These are phyloP conservation scores for Melolontha melolontha DNA, from an alignment of 2,888 invertebrate species.

Conservation along the genomic window DNA sequence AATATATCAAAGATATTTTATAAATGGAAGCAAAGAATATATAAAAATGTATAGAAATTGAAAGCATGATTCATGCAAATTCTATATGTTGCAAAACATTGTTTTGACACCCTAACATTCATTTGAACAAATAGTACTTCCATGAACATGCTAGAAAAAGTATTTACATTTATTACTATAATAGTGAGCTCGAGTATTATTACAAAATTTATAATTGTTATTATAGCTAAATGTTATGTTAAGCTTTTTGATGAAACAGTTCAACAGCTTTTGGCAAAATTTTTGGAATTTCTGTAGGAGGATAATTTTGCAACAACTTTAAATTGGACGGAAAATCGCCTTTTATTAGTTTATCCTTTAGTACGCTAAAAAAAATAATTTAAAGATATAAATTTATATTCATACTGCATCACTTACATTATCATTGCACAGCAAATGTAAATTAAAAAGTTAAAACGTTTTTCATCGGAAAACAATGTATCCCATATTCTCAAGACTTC, in stretches of 20 bases:
- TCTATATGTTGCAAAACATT: not conserved
- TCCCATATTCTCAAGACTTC: constrained; percentile 99
- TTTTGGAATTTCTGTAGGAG: constrained; percentile 87
- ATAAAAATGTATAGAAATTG: constrained; percentile 13
- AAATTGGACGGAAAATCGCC: constrained; percentile 96
- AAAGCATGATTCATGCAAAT: constrained; percentile 6
- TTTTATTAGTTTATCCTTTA: constrained; percentile 83
- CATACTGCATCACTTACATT: constrained; percentile 75
- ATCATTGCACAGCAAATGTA: constrained; percentile 98
- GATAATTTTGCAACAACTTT: constrained; percentile 93
- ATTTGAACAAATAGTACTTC: not conserved
- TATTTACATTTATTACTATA: constrained; percentile 26
- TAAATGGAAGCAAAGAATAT: constrained; percentile 32
- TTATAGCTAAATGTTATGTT: constrained; percentile 11
- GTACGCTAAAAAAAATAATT: constrained; percentile 70
- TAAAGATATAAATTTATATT: constrained; percentile 14
- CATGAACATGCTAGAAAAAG: not conserved
- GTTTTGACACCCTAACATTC: not conserved
- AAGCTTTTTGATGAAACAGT: constrained; percentile 64
- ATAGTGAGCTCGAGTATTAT: constrained; percentile 37
- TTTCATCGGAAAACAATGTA: constrained; percentile 90
- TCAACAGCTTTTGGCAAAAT: constrained; percentile 84
- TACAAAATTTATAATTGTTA: constrained; percentile 8
- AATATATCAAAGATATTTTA: constrained; percentile 29
- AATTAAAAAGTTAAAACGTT: constrained; percentile 91